Base-by-base conservation (phyloP, 2,888 invertebrate species). In the Hecatera dysodea region DNA sequence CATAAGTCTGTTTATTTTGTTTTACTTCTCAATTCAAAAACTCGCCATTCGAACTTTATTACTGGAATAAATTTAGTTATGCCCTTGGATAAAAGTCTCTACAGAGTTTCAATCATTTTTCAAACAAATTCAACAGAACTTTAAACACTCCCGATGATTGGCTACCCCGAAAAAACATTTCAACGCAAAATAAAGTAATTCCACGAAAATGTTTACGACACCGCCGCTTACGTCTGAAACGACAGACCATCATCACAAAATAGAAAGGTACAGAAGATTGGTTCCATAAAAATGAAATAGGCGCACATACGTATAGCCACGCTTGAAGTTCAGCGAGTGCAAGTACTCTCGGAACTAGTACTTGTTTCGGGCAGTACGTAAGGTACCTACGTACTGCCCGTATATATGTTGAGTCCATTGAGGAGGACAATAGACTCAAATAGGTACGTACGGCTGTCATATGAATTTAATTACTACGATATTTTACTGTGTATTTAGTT, bases 211-310 rank as follows among this genome's bases (percentile, higher is more conserved):
- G 80, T 87, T 88, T 85, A 82, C 82, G 76, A 83, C 84, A 77
- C 59, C 52, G 46, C 48, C 64, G 80, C 83, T 86, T 87, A 86
- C 86, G 83, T 87, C 86, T 82, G 39, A 86, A 82, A 85, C 85
- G 90, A 90, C 88, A 87, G 84, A 81, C 86, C 7, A 57, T 66
- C 36, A 17, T 22, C n/a, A 67, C 48, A 50, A 29, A 11, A 50
- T 12, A 57, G 1, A 5, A 17, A 24, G 15, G 7, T 24, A n/a
- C 22, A 72, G 67, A 44, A 72, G 56, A 19, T 39, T 17, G 1
- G 2, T n/a, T 48, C n/a, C 11, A 27, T 24, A 36, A 6, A 29
- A 29, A 8, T 8, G 19, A 19, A 19, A 19, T 44, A 44, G 44
- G 17, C 19, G n/a, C 15, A 36, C 15, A 36, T 6, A 36, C 15